phyloP scores from a whole-genome alignment of 2,113 vertebrate genomes.

The Brevimyrus niger region DNA sequence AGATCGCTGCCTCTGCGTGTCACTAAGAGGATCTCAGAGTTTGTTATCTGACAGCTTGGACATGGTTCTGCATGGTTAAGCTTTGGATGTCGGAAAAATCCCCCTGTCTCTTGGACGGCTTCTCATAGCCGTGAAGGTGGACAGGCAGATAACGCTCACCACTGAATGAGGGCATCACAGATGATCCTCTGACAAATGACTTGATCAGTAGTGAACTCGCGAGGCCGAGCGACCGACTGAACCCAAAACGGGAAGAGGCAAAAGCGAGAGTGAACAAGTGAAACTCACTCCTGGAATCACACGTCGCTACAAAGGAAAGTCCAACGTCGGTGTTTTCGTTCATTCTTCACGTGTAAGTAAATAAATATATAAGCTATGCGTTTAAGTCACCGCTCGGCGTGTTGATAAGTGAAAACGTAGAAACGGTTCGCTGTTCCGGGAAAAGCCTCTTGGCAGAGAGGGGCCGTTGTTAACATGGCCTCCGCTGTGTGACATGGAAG shows the following conservation, averaged over 20 bases:
- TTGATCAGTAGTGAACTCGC: background rate
- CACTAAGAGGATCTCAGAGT: conserved; percentile 6
- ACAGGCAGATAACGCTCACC: background rate
- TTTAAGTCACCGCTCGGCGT: background rate
- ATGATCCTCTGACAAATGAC: background rate
- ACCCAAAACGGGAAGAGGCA: background rate
- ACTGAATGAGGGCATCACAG: conserved; percentile 9
- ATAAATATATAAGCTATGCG: background rate
- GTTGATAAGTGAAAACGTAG: background rate
- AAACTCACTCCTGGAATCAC: background rate
- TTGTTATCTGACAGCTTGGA: conserved; percentile 6
- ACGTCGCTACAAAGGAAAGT: background rate
- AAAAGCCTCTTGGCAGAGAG: background rate
- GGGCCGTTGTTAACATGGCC: background rate
- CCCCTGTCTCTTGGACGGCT: background rate
- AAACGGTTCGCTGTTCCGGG: background rate
- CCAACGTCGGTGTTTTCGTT: background rate
- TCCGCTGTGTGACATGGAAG: background rate
- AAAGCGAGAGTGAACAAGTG: background rate
- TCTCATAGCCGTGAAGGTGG: conserved; percentile 12
- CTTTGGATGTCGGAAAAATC: background rate
- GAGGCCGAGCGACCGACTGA: background rate
- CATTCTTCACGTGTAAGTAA: background rate
- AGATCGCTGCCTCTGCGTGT: background rate
- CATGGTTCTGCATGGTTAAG: background rate